Evolutionary conservation across 2,888 invertebrate species (phyloP), one percentile per base, ranked within the genome.

Genomic region (Caenorhabditis parvicauda): DNA sequence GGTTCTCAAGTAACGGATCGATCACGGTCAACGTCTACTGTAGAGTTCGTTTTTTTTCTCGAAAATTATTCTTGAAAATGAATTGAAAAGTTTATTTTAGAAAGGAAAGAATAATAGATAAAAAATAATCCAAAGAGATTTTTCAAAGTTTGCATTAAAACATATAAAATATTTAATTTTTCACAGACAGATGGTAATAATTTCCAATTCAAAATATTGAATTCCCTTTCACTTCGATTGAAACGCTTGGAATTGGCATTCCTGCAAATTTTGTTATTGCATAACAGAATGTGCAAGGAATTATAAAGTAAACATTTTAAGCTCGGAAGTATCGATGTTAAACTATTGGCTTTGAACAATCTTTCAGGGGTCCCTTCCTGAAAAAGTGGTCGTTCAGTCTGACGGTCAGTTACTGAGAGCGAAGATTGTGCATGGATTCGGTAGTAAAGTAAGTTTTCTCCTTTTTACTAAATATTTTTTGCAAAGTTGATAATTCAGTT

Each of bases 301-400:
- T n/a, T n/a, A n/a, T n/a, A n/a, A n/a, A n/a, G n/a, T n/a, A n/a
- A n/a, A n/a, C n/a, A n/a, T n/a, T n/a, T n/a, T n/a, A 45, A 45
- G 1, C 25, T 45, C 9, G 14, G 25, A 45, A 45, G 9, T 47
- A 19, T 22, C 21, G 21, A 9, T 25, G 7, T 51, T 42, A n/a
- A n/a, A 17, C 21, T 17, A 29, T 14, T n/a, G n/a, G n/a, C n/a
- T n/a, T n/a, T n/a, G n/a, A n/a, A n/a, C n/a, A n/a, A n/a, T n/a
- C 43, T 56, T 46, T 52, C 3, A 95, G 84, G 88, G 90, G 72
- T 90, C 92, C 80, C 87, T 90, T 72, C 91, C 92, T 9, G 86
- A 86, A 19, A 82, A 86, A 56, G 90, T 91, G 60, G 84, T 81
- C 52, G 85, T 98, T 1, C 88, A 90, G 84, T 83, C 91, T 22